A percentile compares a stretch with the other conserved stretches of the same genome.
These are phyloP conservation scores for Onychomys torridus DNA, from an alignment of 2,797 vertebrate genomes.

Conservation along the genomic window DNA sequence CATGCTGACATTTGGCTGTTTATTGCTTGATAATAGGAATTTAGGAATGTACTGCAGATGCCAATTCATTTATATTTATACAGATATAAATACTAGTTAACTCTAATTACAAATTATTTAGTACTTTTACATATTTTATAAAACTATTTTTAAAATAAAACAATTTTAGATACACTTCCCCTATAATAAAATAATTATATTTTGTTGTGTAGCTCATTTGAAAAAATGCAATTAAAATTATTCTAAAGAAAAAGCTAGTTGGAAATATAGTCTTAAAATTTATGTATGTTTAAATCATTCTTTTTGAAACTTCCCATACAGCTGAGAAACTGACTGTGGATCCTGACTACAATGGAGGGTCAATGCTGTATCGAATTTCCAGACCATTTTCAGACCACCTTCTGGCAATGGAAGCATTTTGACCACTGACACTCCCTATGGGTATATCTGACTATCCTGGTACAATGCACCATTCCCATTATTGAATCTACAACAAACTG, in stretches of 20 bases:
- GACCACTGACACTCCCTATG: conserved; percentile 97
- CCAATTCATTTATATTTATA: background rate
- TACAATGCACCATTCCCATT: conserved; percentile 90
- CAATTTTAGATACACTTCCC: conserved; percentile 21
- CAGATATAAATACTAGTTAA: conserved; percentile 32
- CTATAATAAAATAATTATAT: background rate
- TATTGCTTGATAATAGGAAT: background rate
- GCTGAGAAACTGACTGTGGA: conserved; percentile 87
- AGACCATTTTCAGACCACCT: conserved; percentile 99
- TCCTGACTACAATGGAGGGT: conserved; percentile 95
- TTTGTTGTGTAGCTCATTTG: background rate
- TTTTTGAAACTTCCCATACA: conserved; percentile 84
- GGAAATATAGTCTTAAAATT: conserved; percentile 59
- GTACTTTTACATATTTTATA: background rate
- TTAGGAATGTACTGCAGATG: background rate
- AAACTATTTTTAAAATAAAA: conserved; percentile 47
- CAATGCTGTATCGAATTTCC: conserved; percentile 97
- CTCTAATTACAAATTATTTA: background rate
- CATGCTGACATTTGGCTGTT: background rate
- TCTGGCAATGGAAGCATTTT: conserved; percentile 99
- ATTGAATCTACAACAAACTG: conserved; percentile 93
- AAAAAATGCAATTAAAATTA: conserved; percentile 36
- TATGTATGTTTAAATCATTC: conserved; percentile 72
- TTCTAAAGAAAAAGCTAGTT: conserved; percentile 56
- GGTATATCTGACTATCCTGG: conserved; percentile 97